Percentiles rank a stretch among this genome's conserved stretches.
Evolutionary conservation across 2,797 vertebrate species (phyloP).

Genomic region (Danio kyathit): DNA sequence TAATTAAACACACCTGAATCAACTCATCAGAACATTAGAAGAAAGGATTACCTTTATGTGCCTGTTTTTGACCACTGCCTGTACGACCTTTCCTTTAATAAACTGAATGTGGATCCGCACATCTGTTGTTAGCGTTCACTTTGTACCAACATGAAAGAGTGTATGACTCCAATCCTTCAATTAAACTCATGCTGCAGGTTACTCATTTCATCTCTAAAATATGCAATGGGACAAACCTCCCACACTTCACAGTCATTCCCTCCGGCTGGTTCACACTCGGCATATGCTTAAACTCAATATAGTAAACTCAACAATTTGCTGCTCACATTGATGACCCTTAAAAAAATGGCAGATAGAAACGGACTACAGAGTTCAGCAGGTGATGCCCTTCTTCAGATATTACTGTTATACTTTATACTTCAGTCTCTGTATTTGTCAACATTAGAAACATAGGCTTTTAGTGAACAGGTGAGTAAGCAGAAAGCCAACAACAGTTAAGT

Average conservation of each 20-base stretch:
- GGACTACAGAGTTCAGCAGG: background rate
- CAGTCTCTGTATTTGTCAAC: conserved; percentile 26
- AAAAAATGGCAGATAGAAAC: background rate
- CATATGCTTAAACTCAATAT: background rate
- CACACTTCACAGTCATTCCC: background rate
- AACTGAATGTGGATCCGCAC: too few relatives aligned
- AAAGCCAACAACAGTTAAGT: conserved; percentile 67
- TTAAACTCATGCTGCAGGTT: background rate
- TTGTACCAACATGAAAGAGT: too few relatives aligned
- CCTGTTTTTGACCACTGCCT: too few relatives aligned
- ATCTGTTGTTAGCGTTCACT: too few relatives aligned
- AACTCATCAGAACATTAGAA: too few relatives aligned
- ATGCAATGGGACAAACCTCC: background rate
- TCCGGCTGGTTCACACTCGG: background rate
- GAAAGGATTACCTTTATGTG: too few relatives aligned
- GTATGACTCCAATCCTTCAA: background rate
- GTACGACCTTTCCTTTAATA: too few relatives aligned
- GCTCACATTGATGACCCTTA: background rate
- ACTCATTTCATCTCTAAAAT: background rate
- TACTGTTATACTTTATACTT: conserved; percentile 21
- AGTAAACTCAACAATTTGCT: background rate
- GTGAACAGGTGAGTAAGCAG: conserved; percentile 72
- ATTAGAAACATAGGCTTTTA: conserved; percentile 61
- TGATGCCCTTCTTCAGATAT: background rate
- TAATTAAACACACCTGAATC: too few relatives aligned